A percentile compares a stretch with the other conserved stretches of the same genome.
These are phyloP conservation scores for Myotis findleyi DNA, from an alignment of 2,797 vertebrate species.

Conservation along the genomic window DNA sequence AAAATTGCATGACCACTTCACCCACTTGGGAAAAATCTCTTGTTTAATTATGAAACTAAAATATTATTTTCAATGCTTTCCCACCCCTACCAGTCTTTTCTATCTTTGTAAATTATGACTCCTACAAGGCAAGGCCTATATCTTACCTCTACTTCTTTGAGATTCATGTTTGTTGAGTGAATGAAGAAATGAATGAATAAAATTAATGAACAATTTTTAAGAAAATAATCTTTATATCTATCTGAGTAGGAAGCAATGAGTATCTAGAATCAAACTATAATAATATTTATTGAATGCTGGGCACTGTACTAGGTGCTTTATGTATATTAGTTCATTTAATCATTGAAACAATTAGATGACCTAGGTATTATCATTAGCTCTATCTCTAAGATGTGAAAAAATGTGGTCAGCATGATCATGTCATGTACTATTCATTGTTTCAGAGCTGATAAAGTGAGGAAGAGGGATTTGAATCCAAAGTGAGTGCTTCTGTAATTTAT, in stretches of 20 bases:
- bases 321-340: background rate
- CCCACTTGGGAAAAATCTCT: background rate
- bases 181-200: background rate
- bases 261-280: background rate
- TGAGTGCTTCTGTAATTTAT: background rate
- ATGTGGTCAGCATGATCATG: background rate
- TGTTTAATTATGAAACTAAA: slow-evolving; percentile 22
- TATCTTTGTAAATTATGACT: background rate
- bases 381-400: slow-evolving; percentile 6
- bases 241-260: background rate
- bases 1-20: background rate
- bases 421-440: background rate
- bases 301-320: background rate
- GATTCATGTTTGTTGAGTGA: background rate
- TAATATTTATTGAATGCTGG: background rate
- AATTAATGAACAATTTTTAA: slow-evolving; percentile 25
- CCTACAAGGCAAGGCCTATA: background rate
- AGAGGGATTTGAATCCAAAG: background rate
- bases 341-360: slow-evolving; percentile 16
- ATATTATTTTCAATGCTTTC: background rate
- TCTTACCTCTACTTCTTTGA: slow-evolving; percentile 44
- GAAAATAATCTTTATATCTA: background rate
- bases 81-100: background rate
- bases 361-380: background rate
- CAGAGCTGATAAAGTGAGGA: background rate